These are phyloP conservation scores for Xiphophorus hellerii DNA, from an alignment of 2,113 vertebrate species.

Conservation along the genomic window DNA sequence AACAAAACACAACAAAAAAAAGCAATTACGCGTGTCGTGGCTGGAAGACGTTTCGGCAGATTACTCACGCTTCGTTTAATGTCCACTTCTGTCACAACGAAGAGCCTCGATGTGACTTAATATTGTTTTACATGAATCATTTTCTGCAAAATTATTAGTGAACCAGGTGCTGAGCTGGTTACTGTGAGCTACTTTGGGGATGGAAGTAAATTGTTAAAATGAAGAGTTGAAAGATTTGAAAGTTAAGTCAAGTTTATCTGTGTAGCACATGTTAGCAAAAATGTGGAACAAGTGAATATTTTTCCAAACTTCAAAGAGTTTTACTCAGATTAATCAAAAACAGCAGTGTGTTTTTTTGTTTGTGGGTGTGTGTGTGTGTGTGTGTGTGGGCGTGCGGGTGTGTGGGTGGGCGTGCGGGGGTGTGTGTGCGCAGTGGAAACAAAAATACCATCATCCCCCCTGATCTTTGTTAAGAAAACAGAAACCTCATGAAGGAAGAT, in stretches of 20 bases:
- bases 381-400: too few relatives aligned
- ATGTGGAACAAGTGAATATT: neutral
- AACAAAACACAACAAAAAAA: neutral
- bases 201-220: neutral
- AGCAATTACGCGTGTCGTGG: neutral
- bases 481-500: neutral
- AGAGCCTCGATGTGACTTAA: neutral
- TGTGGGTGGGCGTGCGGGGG: too few relatives aligned
- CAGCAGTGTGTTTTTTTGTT: too few relatives aligned
- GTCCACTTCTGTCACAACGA: conserved; percentile 16
- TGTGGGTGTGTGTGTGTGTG: too few relatives aligned
- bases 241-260: too few relatives aligned
- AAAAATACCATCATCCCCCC: too few relatives aligned
- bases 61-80: conserved; percentile 3
- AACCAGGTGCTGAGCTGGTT: neutral
- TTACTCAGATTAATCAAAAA: too few relatives aligned
- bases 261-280: neutral
- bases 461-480: neutral
- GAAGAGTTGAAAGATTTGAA: too few relatives aligned
- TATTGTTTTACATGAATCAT: neutral
- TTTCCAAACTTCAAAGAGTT: neutral
- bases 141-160: neutral
- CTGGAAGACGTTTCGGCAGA: neutral
- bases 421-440: too few relatives aligned
- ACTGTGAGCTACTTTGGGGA: neutral